Base-by-base conservation (phyloP, 2,888 invertebrate species). In the Branchipolynoe longqiensis region DNA sequence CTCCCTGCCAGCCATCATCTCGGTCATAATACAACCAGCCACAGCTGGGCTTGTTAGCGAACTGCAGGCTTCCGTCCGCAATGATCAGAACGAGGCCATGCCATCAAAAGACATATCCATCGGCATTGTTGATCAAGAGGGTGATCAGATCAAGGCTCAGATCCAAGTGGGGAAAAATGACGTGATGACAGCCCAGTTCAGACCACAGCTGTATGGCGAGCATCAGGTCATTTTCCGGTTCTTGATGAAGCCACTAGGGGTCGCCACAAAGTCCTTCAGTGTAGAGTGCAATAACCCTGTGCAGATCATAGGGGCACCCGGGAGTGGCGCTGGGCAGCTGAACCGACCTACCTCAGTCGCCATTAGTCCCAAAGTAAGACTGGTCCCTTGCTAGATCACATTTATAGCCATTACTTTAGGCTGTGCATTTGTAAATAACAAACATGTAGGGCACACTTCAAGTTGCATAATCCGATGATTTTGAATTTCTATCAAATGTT, bases 271-370 rank as follows among this genome's bases (percentile, higher is more conserved):
- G 25, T 31, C 56, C 36, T 86, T 86, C 33, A 54, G 6, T 31
- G 86, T 86, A 2, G 28, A 69, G n/a, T 36, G 64, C 22, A 86
- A 86, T 54, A 56, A 86, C 73, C 84, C 86, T 1, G 81, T 86
- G 22, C 14, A 62, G 40, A 28, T 28, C 28, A 54, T 86, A 1
- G 86, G 86, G n/a, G 28, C 31, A 4, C 59, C 74, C n/a, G 86
- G 84, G 0, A 28, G 28, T 0, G 83, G 78, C 25, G 28, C 62
- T 6, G 84, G 84, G 3, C 62, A 85, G 31, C 64, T 86, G 8
- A 31, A 54, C 31, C 78, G 69, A 4, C 86, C 86, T 12, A 86
- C 86, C 0, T 86, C 86, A n/a, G 86, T 85, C 0, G 82, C 82
- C 2, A 58, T 84, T n/a, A 58, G 64, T 36, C 54, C 81, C 8